These are phyloP conservation scores for Anastatus disparis DNA, from an alignment of 1,140 invertebrate species.

Conservation along the genomic window DNA sequence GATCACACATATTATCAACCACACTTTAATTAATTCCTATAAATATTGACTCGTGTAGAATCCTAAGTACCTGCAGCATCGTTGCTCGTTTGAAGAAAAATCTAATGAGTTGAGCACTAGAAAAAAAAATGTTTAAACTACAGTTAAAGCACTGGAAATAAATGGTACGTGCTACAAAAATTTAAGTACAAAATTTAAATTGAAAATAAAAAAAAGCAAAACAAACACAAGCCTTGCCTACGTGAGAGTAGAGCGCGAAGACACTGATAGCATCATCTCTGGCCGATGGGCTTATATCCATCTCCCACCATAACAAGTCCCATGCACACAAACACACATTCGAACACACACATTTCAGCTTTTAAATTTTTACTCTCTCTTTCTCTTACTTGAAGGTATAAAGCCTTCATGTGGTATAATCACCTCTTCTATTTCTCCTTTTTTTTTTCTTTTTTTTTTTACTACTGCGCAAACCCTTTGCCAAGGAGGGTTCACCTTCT, in stretches of 20 bases:
- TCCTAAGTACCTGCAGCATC: constrained; percentile 37
- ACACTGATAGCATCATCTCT: constrained; percentile 67
- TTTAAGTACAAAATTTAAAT: neutral
- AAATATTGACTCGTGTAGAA: neutral
- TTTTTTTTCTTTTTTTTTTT: constrained; percentile 15
- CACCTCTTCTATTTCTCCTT: neutral
- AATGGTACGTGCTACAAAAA: no score
- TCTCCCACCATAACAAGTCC: constrained; percentile 58
- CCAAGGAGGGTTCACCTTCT: constrained; percentile 17
- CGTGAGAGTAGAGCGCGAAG: constrained; percentile 55
- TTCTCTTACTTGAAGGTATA: no score
- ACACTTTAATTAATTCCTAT: constrained; percentile 14
- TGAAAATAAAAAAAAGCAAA: neutral
- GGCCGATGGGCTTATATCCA: constrained; percentile 65
- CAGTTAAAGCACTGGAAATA: no score
- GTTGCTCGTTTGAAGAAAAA: constrained; percentile 15
- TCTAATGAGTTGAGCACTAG: constrained; percentile 2
- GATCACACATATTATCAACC: constrained; percentile 8
- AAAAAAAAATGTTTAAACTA: neutral
- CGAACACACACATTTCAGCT: constrained; percentile 21
- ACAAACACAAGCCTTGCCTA: constrained; percentile 43
- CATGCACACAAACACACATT: neutral
- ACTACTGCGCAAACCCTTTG: constrained; percentile 8
- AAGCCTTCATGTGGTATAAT: no score
- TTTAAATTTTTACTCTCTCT: constrained; percentile 34